Evolutionary conservation across 2,888 invertebrate species (phyloP).

Genomic region (Cantharis flavilabris): DNA sequence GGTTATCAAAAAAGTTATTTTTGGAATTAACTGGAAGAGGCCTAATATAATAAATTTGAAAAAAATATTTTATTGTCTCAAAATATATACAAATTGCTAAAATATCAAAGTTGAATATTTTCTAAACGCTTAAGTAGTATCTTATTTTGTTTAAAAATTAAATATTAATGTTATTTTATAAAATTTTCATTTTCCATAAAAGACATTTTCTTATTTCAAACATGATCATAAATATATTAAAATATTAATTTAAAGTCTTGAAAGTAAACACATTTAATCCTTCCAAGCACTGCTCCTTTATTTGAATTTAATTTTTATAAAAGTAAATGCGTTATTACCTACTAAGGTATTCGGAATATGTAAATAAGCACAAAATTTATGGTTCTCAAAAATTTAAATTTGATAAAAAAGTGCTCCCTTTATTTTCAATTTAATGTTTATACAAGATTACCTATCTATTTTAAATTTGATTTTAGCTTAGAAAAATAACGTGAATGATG

Average conservation of each 20-base stretch:
- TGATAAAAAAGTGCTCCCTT: neutral
- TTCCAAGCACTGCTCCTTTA: neutral
- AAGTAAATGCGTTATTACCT: neutral
- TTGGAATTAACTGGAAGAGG: neutral
- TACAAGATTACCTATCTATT: neutral
- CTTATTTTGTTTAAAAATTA: neutral
- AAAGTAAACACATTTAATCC: neutral
- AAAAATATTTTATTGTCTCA: neutral
- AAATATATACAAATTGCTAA: neutral
- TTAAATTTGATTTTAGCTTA: neutral
- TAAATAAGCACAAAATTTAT: neutral
- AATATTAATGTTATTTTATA: neutral
- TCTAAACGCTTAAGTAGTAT: neutral
- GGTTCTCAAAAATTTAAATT: neutral
- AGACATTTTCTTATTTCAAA: neutral
- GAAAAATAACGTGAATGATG: neutral
- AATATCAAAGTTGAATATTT: neutral
- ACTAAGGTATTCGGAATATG: neutral
- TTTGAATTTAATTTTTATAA: neutral
- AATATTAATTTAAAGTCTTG: neutral
- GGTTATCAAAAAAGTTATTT: no score
- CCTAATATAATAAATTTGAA: neutral
- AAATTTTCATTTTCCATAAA: neutral
- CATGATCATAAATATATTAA: neutral
- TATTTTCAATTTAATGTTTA: neutral